Conservation (phyloP, 2,888 invertebrate genomes). For the Lepidochrysops patricia region DNA sequence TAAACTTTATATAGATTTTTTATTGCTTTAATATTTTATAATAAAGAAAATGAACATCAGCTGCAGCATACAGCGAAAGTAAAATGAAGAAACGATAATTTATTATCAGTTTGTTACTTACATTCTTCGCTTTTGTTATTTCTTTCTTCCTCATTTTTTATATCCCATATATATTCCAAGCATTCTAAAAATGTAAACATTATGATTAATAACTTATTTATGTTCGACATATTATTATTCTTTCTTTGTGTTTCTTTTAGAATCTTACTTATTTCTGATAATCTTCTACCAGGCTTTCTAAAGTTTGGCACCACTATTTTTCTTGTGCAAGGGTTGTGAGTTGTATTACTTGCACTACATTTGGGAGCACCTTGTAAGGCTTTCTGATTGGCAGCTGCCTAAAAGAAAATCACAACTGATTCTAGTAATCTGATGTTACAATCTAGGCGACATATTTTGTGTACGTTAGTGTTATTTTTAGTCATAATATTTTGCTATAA, state of each 20-base stretch:
- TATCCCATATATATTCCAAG: slow-evolving; percentile 17
- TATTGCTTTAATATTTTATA: too few relatives aligned
- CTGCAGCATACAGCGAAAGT: too few relatives aligned
- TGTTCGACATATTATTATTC: not conserved
- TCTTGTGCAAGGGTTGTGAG: slow-evolving; percentile 2
- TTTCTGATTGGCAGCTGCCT: not conserved
- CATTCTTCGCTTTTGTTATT: not conserved
- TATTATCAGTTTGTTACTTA: not conserved
- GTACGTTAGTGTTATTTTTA: too few relatives aligned
- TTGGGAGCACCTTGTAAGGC: not conserved
- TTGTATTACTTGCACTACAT: not conserved
- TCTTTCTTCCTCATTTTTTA: slow-evolving; percentile 8
- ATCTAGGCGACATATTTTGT: not conserved
- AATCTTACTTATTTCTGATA: not conserved
- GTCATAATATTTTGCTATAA: too few relatives aligned
- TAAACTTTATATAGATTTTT: too few relatives aligned
- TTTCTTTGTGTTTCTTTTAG: too few relatives aligned
- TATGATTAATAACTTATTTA: not conserved
- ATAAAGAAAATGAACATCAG: too few relatives aligned
- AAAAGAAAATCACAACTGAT: not conserved
- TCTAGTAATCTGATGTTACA: not conserved
- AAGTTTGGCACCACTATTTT: not conserved
- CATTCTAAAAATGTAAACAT: slow-evolving; percentile 14
- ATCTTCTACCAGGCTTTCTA: not conserved
- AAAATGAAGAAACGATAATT: too few relatives aligned